A percentile compares a stretch with the other conserved stretches of the same genome.
phyloP scores from a whole-genome alignment of 2,113 vertebrate genomes.

The Tachysurus fulvidraco region DNA sequence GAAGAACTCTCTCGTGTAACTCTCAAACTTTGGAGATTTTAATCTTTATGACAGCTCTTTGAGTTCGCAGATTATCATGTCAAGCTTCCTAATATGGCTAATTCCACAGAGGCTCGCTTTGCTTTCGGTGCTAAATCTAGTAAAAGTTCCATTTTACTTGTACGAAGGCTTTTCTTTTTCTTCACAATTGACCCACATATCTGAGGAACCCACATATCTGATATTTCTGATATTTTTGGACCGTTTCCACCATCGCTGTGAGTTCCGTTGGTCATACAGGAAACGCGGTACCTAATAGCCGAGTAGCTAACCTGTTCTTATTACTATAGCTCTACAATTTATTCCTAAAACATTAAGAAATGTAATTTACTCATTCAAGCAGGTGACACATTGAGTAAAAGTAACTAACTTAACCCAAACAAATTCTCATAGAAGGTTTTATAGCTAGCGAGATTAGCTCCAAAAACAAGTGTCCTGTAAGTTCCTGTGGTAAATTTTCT shows the following conservation, averaged over 20 bases:
- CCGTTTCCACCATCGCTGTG: not conserved
- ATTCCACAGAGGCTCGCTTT: not conserved
- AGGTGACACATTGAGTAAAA: not conserved
- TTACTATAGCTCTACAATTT: not conserved
- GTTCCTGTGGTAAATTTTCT: constrained; percentile 3
- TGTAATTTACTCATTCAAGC: not conserved
- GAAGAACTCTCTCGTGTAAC: not conserved
- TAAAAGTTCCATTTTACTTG: not conserved
- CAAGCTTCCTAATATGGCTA: not conserved
- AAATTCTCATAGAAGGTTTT: not conserved
- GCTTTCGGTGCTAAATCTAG: not conserved
- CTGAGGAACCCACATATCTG: not conserved
- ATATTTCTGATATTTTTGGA: not conserved
- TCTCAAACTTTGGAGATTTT: not conserved
- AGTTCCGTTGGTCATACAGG: no score
- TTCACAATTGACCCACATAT: not conserved
- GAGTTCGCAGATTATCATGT: constrained; percentile 18
- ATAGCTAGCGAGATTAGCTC: not conserved
- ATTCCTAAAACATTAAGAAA: not conserved
- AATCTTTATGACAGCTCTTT: not conserved
- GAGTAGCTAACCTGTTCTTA: not conserved
- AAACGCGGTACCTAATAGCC: no score
- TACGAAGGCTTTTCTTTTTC: not conserved
- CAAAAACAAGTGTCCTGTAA: not conserved
- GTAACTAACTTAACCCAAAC: not conserved